Evolutionary conservation across 2,113 vertebrate species (phyloP), one percentile per base, ranked within the genome.

Genomic region (Cryptotis parvus): DNA sequence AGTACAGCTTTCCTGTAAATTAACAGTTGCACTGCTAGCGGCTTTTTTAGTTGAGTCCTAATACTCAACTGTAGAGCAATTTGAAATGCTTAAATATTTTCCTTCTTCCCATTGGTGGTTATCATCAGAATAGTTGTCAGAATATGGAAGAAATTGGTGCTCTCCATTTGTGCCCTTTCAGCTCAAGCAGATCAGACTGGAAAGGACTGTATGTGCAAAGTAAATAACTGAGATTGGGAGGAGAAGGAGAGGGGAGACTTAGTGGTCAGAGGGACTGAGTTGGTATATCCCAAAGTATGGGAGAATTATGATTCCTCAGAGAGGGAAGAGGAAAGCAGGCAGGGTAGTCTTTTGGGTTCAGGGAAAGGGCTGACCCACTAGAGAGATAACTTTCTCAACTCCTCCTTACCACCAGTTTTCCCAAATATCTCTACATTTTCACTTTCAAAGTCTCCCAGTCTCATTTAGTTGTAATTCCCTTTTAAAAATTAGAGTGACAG

Each of bases 401-500:
- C 72, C 70, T 92, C 81, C 68, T 87, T 15, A 26, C 4, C 76
- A 12, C 6, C 22, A 2, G 74, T 26, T 58, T 61, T 49, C 27
- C 31, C 27, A 81, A 75, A 37, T 58, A 8, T 63, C 33, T 61
- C 41, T 27, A 4, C 1, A 26, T 31, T 83, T 84, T 87, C 27
- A 24, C 33, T 61, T 20, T 89, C 35, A 58, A 63, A 43, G 3
- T 65, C 33, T 93, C 61, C 20, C 27, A 9, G 20, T 29, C 43
- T 83, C 24, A 11, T 86, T 73, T 72, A 33, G 6, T 52, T 76
- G 55, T 76, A 22, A 74, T 73, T 88, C 31, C 22, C 31, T 87
- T 93, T 82, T 80, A 35, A 37, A 37, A 77, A 93, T 91, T 74
- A 84, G 73, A 74, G 22, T 80, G 76, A 89, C 63, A 24, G 20